phyloP scores from a whole-genome alignment of 2,888 invertebrate species.

The Microctonus brassicae region DNA sequence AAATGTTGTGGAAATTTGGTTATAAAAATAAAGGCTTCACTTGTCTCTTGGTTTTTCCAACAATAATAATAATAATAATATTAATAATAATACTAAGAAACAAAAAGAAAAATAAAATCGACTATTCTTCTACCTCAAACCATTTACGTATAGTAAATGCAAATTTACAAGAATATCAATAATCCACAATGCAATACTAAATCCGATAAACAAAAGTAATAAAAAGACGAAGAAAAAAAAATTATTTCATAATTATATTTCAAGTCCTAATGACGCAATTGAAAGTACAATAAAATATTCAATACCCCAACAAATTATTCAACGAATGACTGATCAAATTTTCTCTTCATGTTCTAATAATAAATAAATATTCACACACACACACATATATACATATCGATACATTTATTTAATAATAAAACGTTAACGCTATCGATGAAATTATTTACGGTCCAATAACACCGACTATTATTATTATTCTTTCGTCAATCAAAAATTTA shows the following conservation, averaged over 20 bases:
- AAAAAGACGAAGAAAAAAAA: neutral
- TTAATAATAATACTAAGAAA: too few species aligned
- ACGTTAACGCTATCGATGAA: neutral
- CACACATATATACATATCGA: neutral
- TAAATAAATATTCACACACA: neutral
- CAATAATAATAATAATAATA: neutral
- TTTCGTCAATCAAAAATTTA: conserved; percentile 22
- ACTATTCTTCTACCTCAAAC: too few species aligned
- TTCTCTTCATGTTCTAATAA: neutral
- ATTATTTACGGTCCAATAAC: conserved; percentile 26
- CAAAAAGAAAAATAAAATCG: too few species aligned
- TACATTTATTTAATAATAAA: neutral
- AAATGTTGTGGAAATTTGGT: conserved; percentile 54
- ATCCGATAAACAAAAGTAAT: too few species aligned
- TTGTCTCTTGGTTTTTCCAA: neutral
- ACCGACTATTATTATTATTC: conserved; percentile 5
- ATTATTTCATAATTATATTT: neutral
- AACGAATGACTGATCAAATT: neutral
- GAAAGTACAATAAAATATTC: conserved; percentile 7
- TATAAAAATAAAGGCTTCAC: conserved; percentile 49
- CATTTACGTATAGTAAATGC: too few species aligned
- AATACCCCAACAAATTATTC: conserved; percentile 18
- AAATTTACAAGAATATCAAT: neutral
- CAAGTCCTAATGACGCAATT: neutral
- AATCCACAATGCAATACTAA: too few species aligned